phyloP scores from a whole-genome alignment of 2,888 invertebrate genomes.

The Philaethria dido region DNA sequence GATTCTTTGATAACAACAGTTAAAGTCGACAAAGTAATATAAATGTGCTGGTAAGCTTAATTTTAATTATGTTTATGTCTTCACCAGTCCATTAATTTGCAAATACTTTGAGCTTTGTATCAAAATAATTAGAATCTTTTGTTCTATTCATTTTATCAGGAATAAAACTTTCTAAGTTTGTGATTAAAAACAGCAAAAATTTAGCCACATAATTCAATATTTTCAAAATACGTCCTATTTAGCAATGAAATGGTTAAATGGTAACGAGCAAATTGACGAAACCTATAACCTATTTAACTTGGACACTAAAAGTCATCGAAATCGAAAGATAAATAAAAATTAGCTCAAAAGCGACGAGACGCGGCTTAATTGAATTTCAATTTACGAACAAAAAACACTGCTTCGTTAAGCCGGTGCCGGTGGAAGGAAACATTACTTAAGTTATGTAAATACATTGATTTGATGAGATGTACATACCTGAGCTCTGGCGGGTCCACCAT shows the following conservation, averaged over 20 bases:
- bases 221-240: background rate
- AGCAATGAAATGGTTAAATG: background rate
- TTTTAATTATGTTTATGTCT: conserved; percentile 38
- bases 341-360: conserved; percentile 54
- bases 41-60: conserved; percentile 35
- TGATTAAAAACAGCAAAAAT: background rate
- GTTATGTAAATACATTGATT: conserved; percentile 61
- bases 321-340: conserved; percentile 47
- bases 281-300: conserved; percentile 22
- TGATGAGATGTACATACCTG: conserved; percentile 73
- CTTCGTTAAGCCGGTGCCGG: conserved; percentile 76
- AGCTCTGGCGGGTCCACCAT: conserved; percentile 83
- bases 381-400: conserved; percentile 73
- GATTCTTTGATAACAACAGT: conserved; percentile 34
- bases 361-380: conserved; percentile 76
- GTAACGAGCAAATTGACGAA: conserved; percentile 7
- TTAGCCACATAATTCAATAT: background rate
- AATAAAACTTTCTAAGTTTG: background rate
- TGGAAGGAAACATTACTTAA: conserved; percentile 77
- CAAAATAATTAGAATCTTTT: conserved; percentile 4
- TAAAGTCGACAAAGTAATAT: conserved; percentile 38
- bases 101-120: conserved; percentile 25
- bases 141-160: conserved; percentile 12
- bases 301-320: conserved; percentile 42
- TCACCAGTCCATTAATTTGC: conserved; percentile 22